Conservation (phyloP, 1,140 invertebrate species). For the Eriosoma lanigerum region DNA sequence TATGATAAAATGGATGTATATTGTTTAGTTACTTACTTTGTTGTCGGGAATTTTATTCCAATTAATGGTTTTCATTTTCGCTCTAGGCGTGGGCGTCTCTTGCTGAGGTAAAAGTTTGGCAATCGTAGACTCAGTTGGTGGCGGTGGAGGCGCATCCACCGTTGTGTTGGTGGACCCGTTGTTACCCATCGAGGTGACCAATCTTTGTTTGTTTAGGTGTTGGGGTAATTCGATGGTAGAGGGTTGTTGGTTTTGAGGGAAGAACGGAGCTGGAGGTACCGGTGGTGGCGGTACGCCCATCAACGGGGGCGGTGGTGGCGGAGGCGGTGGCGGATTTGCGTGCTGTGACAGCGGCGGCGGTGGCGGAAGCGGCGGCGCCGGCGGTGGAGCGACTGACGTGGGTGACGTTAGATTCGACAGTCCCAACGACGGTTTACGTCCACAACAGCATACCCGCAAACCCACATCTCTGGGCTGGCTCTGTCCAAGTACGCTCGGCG, state of each 20-base stretch:
- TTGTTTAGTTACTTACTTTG: conserved; percentile 67
- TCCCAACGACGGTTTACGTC: conserved; percentile 59
- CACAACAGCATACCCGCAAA: conserved; percentile 57
- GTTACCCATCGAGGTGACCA: conserved; percentile 52
- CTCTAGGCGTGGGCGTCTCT: conserved; percentile 81
- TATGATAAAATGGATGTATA: too few relatives aligned
- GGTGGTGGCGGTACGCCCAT: conserved; percentile 58
- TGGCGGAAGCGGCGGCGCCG: conserved; percentile 59
- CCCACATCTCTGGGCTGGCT: conserved; percentile 60
- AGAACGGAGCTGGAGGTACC: conserved; percentile 56
- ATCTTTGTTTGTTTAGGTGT: conserved; percentile 44
- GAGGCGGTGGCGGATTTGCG: conserved; percentile 57
- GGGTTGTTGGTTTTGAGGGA: conserved; percentile 53
- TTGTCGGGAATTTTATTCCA: conserved; percentile 91
- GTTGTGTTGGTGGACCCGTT: neutral
- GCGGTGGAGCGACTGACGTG: conserved; percentile 59
- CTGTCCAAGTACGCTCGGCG: conserved; percentile 65
- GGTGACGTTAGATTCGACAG: conserved; percentile 59
- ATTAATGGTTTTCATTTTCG: conserved; percentile 94
- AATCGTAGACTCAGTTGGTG: conserved; percentile 55
- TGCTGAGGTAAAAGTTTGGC: conserved; percentile 74
- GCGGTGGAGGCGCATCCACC: conserved; percentile 29
- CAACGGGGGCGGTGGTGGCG: conserved; percentile 58
- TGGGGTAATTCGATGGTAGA: conserved; percentile 54
- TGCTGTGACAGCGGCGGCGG: conserved; percentile 57